Base-by-base conservation (phyloP, 1,140 invertebrate species). In the Bicyclus anynana region DNA sequence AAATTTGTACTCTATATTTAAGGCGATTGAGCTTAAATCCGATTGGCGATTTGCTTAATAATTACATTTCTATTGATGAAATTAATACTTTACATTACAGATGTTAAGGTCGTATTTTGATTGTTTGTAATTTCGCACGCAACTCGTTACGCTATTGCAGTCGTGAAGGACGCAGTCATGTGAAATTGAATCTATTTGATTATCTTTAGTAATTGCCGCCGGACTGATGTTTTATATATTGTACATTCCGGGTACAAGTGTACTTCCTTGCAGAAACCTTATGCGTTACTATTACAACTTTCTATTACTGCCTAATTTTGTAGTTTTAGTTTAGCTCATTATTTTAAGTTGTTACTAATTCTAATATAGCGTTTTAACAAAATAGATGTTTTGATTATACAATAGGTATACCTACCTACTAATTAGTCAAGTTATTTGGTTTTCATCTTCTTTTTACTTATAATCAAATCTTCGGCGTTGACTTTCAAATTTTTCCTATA, bases 141-240 rank as follows among this genome's bases (percentile, higher is more conserved):
- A 64, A 72, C 60, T 56, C 66, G 75, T 80, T 74, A 65, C 77
- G 73, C 64, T 67, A 42, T 46, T 66, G 74, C 65, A 60, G 33
- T 44, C 57, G 65, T 61, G 74, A 80, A 80, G 77, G 77, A 78
- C 77, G 64, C 53, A 48, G 70, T 67, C 67, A 77, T 77, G 70
- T 80, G 75, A 75, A 80, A 78, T 80, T 75, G 72, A 77, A 74
- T 77, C 69, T 65, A 72, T 74, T 69, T 51, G 48, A 55, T 61
- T 61, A 55, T 55, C 23, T 51, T 46, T 55, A 61, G 46, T 23
- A 23, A 23, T 7, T 23, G 23, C 7, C 50, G 33, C 27, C 27
- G 37, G 13, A 16, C 18, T 35, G 27, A n/a, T n/a, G n/a, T n/a
- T n/a, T 53, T 47, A 21, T 52, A 27, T 59, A 44, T 37, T 47